phyloP scores from a whole-genome alignment of 1,140 invertebrate species.

The Coptotermes formosanus region DNA sequence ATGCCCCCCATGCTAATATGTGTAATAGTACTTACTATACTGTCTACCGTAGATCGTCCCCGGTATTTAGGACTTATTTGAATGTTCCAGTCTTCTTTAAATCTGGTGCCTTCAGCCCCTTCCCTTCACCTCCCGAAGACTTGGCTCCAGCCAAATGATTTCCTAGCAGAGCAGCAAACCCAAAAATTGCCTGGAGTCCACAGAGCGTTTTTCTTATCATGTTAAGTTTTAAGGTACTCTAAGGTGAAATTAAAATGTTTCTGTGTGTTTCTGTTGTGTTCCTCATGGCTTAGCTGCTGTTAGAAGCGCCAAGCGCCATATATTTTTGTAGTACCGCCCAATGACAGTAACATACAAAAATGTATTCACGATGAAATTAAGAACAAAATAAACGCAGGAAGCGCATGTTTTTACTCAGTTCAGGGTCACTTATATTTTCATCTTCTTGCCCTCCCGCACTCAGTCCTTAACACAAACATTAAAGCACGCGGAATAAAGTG shows the following conservation, averaged over 20 bases:
- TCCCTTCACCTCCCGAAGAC: neutral
- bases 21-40: neutral
- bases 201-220: neutral
- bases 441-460: too few species aligned
- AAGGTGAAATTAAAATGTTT: neutral
- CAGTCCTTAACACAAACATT: too few species aligned
- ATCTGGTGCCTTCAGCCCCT: neutral
- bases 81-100: slow-evolving; percentile 7
- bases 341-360: too few species aligned
- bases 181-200: neutral
- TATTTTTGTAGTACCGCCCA: too few species aligned
- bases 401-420: too few species aligned
- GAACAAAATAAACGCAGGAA: too few species aligned
- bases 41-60: neutral
- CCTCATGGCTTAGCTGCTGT: too few species aligned
- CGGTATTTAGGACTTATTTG: neutral
- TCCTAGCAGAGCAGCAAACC: neutral
- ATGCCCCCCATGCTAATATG: neutral
- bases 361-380: too few species aligned
- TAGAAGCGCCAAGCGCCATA: too few species aligned
- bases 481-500: too few species aligned
- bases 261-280: too few species aligned
- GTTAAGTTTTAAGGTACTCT: neutral
- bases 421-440: too few species aligned
- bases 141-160: neutral